These are phyloP conservation scores for Craniophora ligustri DNA, from an alignment of 2,888 invertebrate genomes.

Conservation along the genomic window DNA sequence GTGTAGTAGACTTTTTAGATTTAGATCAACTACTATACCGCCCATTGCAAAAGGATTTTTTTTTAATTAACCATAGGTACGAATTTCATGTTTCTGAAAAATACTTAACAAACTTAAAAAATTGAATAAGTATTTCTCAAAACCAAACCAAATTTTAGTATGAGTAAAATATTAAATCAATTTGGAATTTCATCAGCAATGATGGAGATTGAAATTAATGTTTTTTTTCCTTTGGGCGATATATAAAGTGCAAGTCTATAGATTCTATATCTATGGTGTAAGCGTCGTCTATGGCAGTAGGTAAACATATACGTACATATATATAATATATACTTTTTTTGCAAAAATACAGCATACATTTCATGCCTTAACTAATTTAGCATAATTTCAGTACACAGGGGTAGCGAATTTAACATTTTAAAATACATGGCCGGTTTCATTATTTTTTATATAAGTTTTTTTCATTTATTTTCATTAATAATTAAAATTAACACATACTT, in stretches of 20 bases:
- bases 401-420: constrained; percentile 65
- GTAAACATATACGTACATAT: constrained; percentile 51
- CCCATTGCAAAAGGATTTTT: constrained; percentile 13
- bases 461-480: constrained; percentile 60
- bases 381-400: constrained; percentile 72
- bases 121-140: too few species aligned
- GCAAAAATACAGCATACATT: constrained; percentile 82
- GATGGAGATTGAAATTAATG: neutral
- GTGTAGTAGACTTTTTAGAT: constrained; percentile 22
- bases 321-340: constrained; percentile 62
- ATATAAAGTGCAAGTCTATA: constrained; percentile 51
- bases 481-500: constrained; percentile 62
- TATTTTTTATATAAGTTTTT: constrained; percentile 65
- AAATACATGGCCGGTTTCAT: constrained; percentile 84
- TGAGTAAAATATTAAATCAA: too few species aligned
- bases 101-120: too few species aligned
- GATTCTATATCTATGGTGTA: constrained; percentile 48
- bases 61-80: too few species aligned
- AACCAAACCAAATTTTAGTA: too few species aligned
- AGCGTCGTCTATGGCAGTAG: constrained; percentile 58
- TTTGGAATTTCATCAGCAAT: neutral
- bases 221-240: constrained; percentile 23
- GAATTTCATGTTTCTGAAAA: neutral
- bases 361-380: constrained; percentile 71
- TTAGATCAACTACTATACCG: constrained; percentile 39